phyloP scores from a whole-genome alignment of 2,113 vertebrate genomes.

The Otocyon megalotis region DNA sequence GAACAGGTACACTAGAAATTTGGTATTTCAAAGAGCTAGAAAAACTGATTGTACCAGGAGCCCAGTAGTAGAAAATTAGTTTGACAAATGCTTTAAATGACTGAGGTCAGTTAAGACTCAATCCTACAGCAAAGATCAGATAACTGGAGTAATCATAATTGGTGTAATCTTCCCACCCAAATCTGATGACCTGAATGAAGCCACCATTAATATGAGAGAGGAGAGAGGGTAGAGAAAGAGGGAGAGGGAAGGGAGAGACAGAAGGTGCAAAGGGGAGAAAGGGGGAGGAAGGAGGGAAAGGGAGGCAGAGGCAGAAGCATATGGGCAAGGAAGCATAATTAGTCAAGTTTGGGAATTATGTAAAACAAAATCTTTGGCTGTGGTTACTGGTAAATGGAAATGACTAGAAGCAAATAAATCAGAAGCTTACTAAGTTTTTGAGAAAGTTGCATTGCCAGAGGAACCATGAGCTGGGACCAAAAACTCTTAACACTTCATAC shows the following conservation, averaged over 20 bases:
- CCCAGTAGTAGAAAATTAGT: neutral
- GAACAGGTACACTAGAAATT: neutral
- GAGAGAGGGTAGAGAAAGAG: neutral
- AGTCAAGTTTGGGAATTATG: neutral
- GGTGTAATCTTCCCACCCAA: neutral
- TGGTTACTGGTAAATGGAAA: neutral
- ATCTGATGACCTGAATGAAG: neutral
- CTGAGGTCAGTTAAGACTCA: neutral
- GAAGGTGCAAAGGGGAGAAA: accelerated
- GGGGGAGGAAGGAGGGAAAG: too few species aligned
- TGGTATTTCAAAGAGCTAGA: neutral
- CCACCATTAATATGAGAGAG: neutral
- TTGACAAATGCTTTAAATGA: neutral
- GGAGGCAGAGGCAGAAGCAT: neutral
- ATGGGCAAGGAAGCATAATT: neutral
- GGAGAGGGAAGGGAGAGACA: neutral
- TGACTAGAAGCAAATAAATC: neutral
- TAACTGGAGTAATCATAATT: neutral
- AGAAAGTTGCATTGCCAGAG: neutral
- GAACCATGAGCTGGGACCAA: neutral
- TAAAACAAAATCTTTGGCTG: neutral
- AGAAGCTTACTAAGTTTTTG: neutral
- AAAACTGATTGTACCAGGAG: neutral
- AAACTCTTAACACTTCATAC: neutral
- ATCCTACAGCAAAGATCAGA: neutral